Base-by-base conservation (phyloP, 2,797 vertebrate species). In the Girardinus metallicus region DNA sequence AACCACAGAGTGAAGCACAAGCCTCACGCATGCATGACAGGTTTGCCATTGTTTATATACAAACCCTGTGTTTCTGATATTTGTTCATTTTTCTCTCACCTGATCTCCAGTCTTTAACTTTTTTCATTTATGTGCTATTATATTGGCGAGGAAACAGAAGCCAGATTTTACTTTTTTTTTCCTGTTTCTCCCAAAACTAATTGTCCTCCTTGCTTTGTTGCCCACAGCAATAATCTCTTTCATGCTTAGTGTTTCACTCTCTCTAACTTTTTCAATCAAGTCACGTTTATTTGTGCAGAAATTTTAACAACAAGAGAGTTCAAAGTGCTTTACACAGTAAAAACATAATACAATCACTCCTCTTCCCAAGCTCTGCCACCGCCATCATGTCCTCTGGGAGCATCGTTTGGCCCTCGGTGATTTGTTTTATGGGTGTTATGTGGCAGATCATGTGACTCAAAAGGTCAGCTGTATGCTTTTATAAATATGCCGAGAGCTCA, bases 131-230 rank as follows among this genome's bases (percentile, higher is more conserved):
- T 78, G 75, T 51, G 39, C 85, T 51, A 84, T 31, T 82, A 57
- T 82, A 74, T 79, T 39, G 62, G 49, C 31, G 68, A 80, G 80
- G 76, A 77, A 80, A 68, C 44, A 21, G 55, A 85, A 81, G 79
- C 81, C 80, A 80, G 81, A 75, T 81, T 74, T 80, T 82, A 26
- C 81, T 10, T 39, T 71, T 79, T 79, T 82, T 55, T 26, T 6
- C 10, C 79, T 82, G 81, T 78, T 86, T 85, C 77, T 87, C 88
- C 85, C 82, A 85, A 85, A 89, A 86, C 85, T 90, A 93, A 93
- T 93, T 93, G 90, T 92, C 92, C 92, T 93, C 88, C 81, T 88
- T 92, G 89, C 91, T 90, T 85, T 80, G 85, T 82, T 86, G 89
- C 89, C 78, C 90, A 92, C 84, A 89, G 86, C 91, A 88, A 85